Conservation (phyloP, 2,797 vertebrate species). For the Poeciliopsis paucimaculata region DNA sequence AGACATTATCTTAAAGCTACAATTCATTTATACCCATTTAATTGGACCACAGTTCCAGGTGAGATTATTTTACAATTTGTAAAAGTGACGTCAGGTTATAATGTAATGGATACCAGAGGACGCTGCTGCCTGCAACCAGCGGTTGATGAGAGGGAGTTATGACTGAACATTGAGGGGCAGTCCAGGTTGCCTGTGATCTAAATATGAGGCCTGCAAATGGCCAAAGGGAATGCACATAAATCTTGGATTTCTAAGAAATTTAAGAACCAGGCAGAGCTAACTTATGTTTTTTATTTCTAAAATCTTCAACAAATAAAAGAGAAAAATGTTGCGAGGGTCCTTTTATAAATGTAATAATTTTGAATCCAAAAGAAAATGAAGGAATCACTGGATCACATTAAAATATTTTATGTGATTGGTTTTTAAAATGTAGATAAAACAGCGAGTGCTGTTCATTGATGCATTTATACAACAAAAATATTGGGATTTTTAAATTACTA, state of each 20-base stretch:
- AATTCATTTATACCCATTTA: neutral
- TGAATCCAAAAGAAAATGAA: neutral
- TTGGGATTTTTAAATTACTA: neutral
- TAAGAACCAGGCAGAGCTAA: neutral
- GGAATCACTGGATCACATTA: neutral
- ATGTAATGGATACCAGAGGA: neutral
- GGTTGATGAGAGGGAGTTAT: too few relatives aligned
- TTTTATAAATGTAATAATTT: neutral
- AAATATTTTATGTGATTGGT: neutral
- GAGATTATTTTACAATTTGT: neutral
- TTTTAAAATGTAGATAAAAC: neutral
- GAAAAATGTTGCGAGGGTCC: neutral
- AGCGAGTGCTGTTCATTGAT: neutral
- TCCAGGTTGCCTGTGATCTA: too few relatives aligned
- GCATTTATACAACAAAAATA: neutral
- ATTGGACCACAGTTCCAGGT: constrained; percentile 68
- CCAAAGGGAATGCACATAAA: too few relatives aligned
- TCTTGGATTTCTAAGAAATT: too few relatives aligned
- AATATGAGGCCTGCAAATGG: too few relatives aligned
- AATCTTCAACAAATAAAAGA: neutral
- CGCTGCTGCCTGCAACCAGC: too few relatives aligned
- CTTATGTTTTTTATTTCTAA: neutral
- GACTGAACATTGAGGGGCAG: too few relatives aligned
- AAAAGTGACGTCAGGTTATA: neutral
- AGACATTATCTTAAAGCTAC: neutral